phyloP scores from a whole-genome alignment of 1,140 invertebrate genomes.

The Heliconius hermathena region DNA sequence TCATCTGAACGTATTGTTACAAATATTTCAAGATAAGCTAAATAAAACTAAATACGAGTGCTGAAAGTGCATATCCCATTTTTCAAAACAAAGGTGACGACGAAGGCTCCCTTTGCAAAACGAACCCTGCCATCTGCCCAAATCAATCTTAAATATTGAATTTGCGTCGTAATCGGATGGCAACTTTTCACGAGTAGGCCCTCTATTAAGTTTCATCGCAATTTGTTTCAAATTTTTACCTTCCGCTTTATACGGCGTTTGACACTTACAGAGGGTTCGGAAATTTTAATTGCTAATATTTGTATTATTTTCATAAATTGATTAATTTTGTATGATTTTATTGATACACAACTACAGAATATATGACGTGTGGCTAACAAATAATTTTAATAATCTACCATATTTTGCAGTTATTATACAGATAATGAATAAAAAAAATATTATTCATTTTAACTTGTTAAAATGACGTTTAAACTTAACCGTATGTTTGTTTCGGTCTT shows the following conservation, averaged over 20 bases:
- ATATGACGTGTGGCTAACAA: too few relatives aligned
- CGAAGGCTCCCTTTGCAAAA: constrained; percentile 21
- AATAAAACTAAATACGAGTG: background rate
- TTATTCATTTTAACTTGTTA: too few relatives aligned
- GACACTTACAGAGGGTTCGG: constrained; percentile 38
- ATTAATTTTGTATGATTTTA: background rate
- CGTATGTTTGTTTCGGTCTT: too few relatives aligned
- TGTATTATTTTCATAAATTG: background rate
- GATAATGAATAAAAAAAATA: too few relatives aligned
- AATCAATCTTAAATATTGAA: constrained; percentile 82
- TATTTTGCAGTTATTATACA: too few relatives aligned
- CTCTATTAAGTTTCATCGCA: constrained; percentile 79
- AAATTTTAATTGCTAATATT: background rate
- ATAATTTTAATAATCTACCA: too few relatives aligned
- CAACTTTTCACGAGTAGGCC: constrained; percentile 76
- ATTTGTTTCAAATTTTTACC: constrained; percentile 79
- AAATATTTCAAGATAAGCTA: background rate
- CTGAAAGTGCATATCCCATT: constrained; percentile 6
- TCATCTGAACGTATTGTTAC: background rate
- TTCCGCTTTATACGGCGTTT: constrained; percentile 53
- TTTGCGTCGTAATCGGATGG: constrained; percentile 77
- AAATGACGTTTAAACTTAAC: too few relatives aligned
- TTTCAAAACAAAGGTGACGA: constrained; percentile 18
- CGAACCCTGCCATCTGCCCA: constrained; percentile 68
- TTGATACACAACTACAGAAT: background rate